Conservation (phyloP, 2,888 invertebrate species). For the Microctonus aethiopoides region DNA sequence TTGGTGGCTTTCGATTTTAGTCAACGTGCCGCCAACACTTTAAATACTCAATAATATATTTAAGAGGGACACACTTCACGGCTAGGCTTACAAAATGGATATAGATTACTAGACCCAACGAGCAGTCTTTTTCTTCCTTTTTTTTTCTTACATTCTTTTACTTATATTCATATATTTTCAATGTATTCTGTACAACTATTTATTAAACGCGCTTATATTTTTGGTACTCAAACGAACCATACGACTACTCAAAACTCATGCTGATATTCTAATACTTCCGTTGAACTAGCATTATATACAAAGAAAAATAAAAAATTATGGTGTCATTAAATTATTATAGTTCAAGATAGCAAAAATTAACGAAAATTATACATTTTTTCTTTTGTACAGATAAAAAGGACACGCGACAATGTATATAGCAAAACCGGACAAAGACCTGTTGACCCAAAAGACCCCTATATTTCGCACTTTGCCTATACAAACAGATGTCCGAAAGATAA, state of each 20-base stretch:
- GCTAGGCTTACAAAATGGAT: conserved; percentile 57
- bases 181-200: conserved; percentile 20
- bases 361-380: not conserved
- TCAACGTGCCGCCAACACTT: conserved; percentile 24
- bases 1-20: conserved; percentile 19
- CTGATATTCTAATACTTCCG: conserved; percentile 7
- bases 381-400: conserved; percentile 49
- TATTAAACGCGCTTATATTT: conserved; percentile 38
- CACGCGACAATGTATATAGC: conserved; percentile 57
- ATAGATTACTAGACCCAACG: conserved; percentile 57
- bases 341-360: too few relatives aligned
- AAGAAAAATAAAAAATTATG: too few relatives aligned
- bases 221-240: conserved; percentile 29
- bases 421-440: conserved; percentile 53
- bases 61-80: conserved; percentile 57
- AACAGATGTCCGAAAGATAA: conserved; percentile 52
- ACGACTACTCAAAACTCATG: conserved; percentile 31
- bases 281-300: too few relatives aligned
- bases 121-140: conserved; percentile 27
- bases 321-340: too few relatives aligned
- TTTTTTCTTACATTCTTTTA: not conserved
- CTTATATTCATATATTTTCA: not conserved
- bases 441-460: conserved; percentile 48
- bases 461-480: conserved; percentile 43
- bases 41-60: conserved; percentile 55